These are phyloP conservation scores for Drosophila villosipedis DNA, from an alignment of 2,888 invertebrate species.

Conservation along the genomic window DNA sequence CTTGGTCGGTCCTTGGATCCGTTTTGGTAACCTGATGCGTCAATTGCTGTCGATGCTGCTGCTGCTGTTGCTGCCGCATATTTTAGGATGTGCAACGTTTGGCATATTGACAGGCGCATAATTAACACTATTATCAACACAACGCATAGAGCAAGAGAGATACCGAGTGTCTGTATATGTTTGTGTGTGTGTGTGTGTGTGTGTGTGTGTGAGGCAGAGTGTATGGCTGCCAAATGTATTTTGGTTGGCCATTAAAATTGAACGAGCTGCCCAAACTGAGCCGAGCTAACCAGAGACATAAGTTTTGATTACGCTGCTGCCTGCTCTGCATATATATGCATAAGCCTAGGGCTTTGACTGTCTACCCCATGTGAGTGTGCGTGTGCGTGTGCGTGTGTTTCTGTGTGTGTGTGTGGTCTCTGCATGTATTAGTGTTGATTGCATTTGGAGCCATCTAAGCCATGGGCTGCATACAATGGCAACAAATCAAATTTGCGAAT, in stretches of 20 bases:
- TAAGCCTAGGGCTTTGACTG: constrained; percentile 49
- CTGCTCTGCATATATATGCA: constrained; percentile 24
- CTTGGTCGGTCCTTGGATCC: constrained; percentile 9
- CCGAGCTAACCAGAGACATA: constrained; percentile 52
- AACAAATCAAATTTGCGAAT: constrained; percentile 44
- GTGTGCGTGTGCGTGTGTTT: not conserved
- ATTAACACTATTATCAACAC: constrained; percentile 78
- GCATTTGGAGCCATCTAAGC: constrained; percentile 50
- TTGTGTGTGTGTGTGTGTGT: not conserved
- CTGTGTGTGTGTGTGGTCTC: constrained; percentile 5
- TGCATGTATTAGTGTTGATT: constrained; percentile 54
- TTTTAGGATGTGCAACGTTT: constrained; percentile 70
- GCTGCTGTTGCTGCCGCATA: constrained; percentile 51
- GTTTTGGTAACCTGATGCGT: constrained; percentile 15
- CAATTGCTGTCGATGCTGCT: constrained; percentile 14
- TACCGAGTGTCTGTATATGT: not conserved
- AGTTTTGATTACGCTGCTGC: constrained; percentile 64
- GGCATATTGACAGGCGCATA: constrained; percentile 80
- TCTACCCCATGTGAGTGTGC: constrained; percentile 9
- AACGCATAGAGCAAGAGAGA: constrained; percentile 19
- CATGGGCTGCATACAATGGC: constrained; percentile 32
- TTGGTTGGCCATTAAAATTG: constrained; percentile 62
- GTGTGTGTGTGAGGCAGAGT: constrained; percentile 1
- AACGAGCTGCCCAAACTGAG: constrained; percentile 40
- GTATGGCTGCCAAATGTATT: constrained; percentile 27